Evolutionary conservation across 1,140 invertebrate genomes (phyloP).

Genomic region (Bombus balteatus): DNA sequence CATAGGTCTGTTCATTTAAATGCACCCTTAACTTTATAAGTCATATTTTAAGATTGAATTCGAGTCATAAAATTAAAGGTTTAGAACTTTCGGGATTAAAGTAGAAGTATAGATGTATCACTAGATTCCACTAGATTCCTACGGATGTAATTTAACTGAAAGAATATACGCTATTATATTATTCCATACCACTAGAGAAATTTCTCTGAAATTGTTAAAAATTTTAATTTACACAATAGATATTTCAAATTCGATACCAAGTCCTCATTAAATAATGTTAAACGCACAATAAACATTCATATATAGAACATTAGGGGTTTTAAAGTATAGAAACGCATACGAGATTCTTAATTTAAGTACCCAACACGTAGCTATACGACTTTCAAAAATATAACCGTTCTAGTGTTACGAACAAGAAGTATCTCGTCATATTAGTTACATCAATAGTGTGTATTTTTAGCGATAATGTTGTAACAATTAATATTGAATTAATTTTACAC

Average conservation of each 20-base stretch:
- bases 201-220: neutral
- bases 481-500: neutral
- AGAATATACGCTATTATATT: neutral
- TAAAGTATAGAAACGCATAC: neutral
- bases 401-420: neutral
- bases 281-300: neutral
- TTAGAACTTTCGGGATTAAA: neutral
- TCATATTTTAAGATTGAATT: neutral
- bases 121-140: constrained; percentile 12
- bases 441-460: neutral
- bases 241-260: neutral
- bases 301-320: neutral
- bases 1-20: neutral
- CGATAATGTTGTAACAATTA: neutral
- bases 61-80: neutral
- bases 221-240: neutral
- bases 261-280: neutral
- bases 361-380: neutral
- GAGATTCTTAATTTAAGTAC: neutral
- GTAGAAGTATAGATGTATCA: neutral
- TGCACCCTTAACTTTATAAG: neutral
- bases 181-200: neutral
- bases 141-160: neutral
- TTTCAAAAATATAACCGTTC: neutral
- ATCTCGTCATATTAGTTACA: neutral